phyloP scores from a whole-genome alignment of 2,797 vertebrate species.

The Hemitrygon akajei region DNA sequence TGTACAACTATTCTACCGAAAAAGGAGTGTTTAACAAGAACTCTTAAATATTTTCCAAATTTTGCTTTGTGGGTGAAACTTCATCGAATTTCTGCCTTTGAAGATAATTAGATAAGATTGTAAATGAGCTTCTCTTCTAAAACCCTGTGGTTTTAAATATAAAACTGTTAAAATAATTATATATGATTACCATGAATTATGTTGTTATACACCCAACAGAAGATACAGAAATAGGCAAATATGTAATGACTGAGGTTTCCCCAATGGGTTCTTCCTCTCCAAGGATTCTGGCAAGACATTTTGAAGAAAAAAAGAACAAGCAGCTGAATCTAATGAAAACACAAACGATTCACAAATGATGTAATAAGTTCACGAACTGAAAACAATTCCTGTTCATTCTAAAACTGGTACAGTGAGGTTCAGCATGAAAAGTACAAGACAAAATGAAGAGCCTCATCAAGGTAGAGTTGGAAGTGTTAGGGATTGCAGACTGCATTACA shows the following conservation, averaged over 20 bases:
- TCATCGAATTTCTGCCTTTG: conserved; percentile 8
- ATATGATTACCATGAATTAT: not conserved
- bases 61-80: not conserved
- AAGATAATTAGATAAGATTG: not conserved
- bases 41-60: conserved; percentile 22
- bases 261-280: not conserved
- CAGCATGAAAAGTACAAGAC: too few relatives aligned
- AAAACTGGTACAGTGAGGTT: not conserved
- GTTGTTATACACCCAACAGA: not conserved
- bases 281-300: not conserved
- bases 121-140: not conserved
- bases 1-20: not conserved
- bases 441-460: not conserved
- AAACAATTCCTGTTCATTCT: not conserved
- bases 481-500: too few relatives aligned
- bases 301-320: conserved; percentile 11
- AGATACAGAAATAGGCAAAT: conserved; percentile 19
- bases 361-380: not conserved
- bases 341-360: not conserved
- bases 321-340: not conserved
- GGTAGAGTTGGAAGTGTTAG: too few relatives aligned
- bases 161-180: not conserved
- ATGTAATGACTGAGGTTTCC: not conserved
- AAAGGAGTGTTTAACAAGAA: not conserved
- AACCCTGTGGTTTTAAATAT: not conserved